Conservation (phyloP, 2,113 vertebrate species). For the Ictalurus punctatus region DNA sequence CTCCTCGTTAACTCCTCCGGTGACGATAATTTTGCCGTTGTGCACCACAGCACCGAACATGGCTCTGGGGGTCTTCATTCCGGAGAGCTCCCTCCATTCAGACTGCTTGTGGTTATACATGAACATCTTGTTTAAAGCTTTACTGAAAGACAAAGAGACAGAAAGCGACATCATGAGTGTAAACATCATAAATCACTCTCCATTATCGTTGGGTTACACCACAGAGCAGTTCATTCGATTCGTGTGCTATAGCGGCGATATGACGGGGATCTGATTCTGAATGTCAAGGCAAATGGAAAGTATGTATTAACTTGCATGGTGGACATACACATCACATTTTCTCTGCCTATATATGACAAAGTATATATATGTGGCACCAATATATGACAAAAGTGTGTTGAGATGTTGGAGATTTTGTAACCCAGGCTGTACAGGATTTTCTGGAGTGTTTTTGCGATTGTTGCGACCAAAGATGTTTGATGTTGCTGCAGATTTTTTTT, state of each 20-base stretch:
- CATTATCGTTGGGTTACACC: background rate
- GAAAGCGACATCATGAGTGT: background rate
- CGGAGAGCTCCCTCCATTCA: slow-evolving; percentile 92
- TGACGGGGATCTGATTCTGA: background rate
- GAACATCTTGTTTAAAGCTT: slow-evolving; percentile 92
- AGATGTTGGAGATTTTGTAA: background rate
- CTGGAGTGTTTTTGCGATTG: no score
- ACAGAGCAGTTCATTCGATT: background rate
- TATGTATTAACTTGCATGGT: background rate
- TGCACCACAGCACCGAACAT: slow-evolving; percentile 95
- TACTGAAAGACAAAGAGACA: slow-evolving; percentile 71
- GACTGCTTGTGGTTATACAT: slow-evolving; percentile 93
- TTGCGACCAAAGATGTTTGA: background rate
- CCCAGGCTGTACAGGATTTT: no score
- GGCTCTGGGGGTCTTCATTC: slow-evolving; percentile 90
- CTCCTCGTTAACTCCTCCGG: slow-evolving; percentile 92
- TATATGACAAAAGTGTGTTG: background rate
- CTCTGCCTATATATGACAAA: background rate
- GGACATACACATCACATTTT: background rate
- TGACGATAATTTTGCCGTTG: slow-evolving; percentile 84
- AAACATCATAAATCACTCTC: background rate
- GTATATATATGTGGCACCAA: no score
- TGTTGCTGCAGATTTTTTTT: no score
- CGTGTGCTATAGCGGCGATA: no score
- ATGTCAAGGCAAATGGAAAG: background rate